Base-by-base conservation (phyloP, 35 echinoderm and acorn worm genomes). In the Anneissia japonica region DNA sequence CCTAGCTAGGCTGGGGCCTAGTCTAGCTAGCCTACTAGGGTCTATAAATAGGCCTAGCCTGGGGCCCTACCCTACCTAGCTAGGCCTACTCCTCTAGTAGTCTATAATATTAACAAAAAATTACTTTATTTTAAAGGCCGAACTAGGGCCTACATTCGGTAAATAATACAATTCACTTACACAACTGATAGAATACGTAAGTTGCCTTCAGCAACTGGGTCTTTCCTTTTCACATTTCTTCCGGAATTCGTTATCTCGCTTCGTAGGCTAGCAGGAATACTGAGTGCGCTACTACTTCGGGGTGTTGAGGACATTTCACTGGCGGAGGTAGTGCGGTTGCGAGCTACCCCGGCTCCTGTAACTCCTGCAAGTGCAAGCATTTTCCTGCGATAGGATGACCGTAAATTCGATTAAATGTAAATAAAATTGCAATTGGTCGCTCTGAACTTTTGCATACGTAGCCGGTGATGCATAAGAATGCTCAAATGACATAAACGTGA, bases 191-290 rank as follows among this genome's bases (percentile, higher is more conserved):
- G 64, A 79, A 87, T 37, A 32, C 79, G 77, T 31, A 87, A 31
- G 46, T 87, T 87, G 34, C 86, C 86, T 73, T 87, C 86, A 23
- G 86, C 56, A 0, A 46, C 40, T 31, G 86, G 86, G 36, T 80
- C 37, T 17, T 36, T 17, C 6, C 21, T 21, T 38, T 87, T 79
- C 30, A 55, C 76, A 33, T 32, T 85, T 34, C 76, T 79, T 30
- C 80, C 39, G 36, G 45, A 79, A 32, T 86, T 75, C 3, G 45
- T 46, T 72, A 35, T 78, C 0, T 34, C 38, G 72, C 86, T 87
- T 35, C 86, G 75, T 56, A 87, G 26, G 56, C 75, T 87, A 32
- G 86, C 77, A 4, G 76, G 86, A 9, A 80, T 46, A 39, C 86
- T 87, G 75, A 46, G 56, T 23, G 80, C 39, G 30, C 75, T 79